These are phyloP conservation scores for Dreissena polymorpha DNA, from an alignment of 1,140 invertebrate genomes.

Conservation along the genomic window DNA sequence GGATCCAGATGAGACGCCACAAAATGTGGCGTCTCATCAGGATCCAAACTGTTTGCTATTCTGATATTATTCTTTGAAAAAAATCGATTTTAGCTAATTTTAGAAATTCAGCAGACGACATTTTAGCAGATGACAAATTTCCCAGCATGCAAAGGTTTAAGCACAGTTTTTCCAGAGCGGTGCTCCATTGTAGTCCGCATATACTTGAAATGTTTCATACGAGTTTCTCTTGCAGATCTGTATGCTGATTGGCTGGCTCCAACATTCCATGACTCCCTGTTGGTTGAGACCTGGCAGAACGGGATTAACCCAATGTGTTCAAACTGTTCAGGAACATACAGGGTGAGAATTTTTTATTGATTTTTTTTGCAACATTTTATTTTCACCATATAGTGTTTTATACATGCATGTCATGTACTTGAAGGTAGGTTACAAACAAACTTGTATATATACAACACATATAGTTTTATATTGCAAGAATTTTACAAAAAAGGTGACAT, in stretches of 20 bases:
- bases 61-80: too few relatives aligned
- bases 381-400: background rate
- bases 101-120: too few relatives aligned
- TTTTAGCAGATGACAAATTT: too few relatives aligned
- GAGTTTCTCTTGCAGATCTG: constrained; percentile 83
- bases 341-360: constrained; percentile 59
- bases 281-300: constrained; percentile 94
- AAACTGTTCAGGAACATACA: constrained; percentile 74
- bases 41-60: too few relatives aligned
- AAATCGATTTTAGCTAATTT: too few relatives aligned
- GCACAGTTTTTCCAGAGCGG: too few relatives aligned
- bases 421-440: background rate
- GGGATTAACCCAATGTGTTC: constrained; percentile 83
- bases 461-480: background rate
- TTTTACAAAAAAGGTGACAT: background rate
- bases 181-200: too few relatives aligned
- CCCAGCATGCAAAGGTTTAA: too few relatives aligned
- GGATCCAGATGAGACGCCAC: too few relatives aligned
- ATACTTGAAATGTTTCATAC: too few relatives aligned
- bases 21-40: too few relatives aligned
- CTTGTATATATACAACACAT: background rate
- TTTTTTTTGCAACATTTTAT: too few relatives aligned
- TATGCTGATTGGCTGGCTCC: constrained; percentile 91
- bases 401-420: background rate
- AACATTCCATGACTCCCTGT: constrained; percentile 85